Evolutionary conservation across 2,113 vertebrate species (phyloP).

Genomic region (Melospiza georgiana): DNA sequence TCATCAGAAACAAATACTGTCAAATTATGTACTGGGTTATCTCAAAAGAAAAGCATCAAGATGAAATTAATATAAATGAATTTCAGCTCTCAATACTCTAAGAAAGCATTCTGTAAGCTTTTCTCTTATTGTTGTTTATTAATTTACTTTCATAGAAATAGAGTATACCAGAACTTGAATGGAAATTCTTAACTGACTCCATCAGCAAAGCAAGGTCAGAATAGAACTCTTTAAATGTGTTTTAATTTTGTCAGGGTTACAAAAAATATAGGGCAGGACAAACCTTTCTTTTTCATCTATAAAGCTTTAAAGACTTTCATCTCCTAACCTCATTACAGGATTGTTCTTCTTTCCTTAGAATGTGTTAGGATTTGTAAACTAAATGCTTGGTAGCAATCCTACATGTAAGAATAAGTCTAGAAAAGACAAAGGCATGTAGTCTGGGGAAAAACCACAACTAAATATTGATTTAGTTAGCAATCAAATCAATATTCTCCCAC

Average conservation of each 20-base stretch:
- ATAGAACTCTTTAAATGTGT: slow-evolving; percentile 34
- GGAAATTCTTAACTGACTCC: slow-evolving; percentile 53
- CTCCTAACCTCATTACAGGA: neutral
- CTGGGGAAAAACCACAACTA: neutral
- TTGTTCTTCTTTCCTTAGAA: neutral
- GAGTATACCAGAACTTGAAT: slow-evolving; percentile 53
- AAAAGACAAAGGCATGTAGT: neutral
- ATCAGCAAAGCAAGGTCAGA: slow-evolving; percentile 63
- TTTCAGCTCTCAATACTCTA: neutral
- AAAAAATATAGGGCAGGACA: slow-evolving; percentile 43
- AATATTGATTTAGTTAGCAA: neutral
- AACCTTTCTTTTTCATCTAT: slow-evolving; percentile 10
- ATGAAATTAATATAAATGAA: slow-evolving; percentile 61
- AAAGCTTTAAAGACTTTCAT: neutral
- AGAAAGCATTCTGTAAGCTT: neutral
- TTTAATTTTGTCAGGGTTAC: slow-evolving; percentile 53
- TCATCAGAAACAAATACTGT: slow-evolving; percentile 42
- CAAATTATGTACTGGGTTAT: slow-evolving; percentile 38
- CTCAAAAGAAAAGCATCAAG: neutral
- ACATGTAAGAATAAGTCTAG: neutral
- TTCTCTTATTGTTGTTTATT: neutral
- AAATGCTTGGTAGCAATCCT: neutral
- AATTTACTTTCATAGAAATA: slow-evolving; percentile 51
- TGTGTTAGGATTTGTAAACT: neutral
- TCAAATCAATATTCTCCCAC: neutral